Evolutionary conservation across 92 coral and sea anemone genomes (phyloP), one percentile per base, ranked within the genome.

Genomic region (Porites evermanni): DNA sequence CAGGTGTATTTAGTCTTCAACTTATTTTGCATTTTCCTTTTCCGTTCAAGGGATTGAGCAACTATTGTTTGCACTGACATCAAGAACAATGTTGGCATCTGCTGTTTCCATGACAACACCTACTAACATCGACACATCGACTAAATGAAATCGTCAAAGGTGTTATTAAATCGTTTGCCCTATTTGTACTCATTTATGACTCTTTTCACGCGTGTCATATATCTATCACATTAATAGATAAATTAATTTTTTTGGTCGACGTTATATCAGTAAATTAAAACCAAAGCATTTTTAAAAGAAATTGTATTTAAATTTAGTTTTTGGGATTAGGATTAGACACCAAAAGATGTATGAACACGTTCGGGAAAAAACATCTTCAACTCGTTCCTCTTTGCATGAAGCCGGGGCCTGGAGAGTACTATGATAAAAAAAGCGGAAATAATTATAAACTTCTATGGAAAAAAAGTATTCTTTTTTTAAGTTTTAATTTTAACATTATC

Each of bases 31-130:
- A 85, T 85, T 85, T 85, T 77, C 83, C 2, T 64, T 17, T 78
- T 66, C 75, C 74, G 77, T 54, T 32, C 52, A 64, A 12, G 61
- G 12, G 8, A 50, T 65, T 72, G 72, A 74, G 38, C 24, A 47
- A 8, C 54, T 67, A 76, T 85, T 85, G 82, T 76, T 67, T 68
- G 18, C 50, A 12, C 13, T 66, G 83, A 20, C 69, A 68, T 44
- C 20, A 21, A 0, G 24, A 54, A 53, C 59, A 78, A 77, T 17
- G n/a, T 12, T 52, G 6, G 6, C 53, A 13, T 38, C 8, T 13
- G 67, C 19, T 6, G 88, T 85, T 85, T 66, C 88, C 83, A 85
- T 85, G 87, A 64, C 87, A 74, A 83, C 87, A 72, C 26, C 64
- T 73, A 47, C 26, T 24, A 24, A 24, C 26, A 24, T 24, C 26